Evolutionary conservation across 2,797 vertebrate genomes (phyloP).

Genomic region (Coccyzus lansbergi): DNA sequence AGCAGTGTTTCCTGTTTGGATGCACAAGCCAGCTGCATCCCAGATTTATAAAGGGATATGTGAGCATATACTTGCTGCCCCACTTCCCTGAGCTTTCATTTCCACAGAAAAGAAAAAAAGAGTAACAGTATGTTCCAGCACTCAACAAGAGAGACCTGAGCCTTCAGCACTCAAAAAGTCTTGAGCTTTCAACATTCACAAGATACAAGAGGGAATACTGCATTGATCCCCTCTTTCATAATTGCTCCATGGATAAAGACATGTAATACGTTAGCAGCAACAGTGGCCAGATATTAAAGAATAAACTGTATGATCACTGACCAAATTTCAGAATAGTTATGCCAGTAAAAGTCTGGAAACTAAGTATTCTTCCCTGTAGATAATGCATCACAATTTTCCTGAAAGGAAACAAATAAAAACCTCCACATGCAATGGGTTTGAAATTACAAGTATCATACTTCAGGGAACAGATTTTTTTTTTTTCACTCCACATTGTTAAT

Average conservation of each 20-base stretch:
- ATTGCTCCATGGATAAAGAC: background rate
- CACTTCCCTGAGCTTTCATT: background rate
- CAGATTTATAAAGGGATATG: background rate
- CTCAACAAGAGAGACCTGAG: background rate
- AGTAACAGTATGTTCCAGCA: background rate
- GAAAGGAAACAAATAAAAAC: background rate
- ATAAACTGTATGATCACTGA: background rate
- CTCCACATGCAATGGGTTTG: background rate
- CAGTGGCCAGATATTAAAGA: background rate
- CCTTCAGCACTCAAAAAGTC: background rate
- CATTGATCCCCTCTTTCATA: background rate
- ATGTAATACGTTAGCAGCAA: background rate
- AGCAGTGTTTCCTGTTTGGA: background rate
- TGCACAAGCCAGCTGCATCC: background rate
- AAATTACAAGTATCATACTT: background rate
- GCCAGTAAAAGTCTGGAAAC: background rate
- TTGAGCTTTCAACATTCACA: background rate
- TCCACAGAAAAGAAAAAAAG: background rate
- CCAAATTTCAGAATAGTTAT: background rate
- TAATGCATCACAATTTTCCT: background rate
- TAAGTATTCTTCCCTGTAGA: background rate
- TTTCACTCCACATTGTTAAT: background rate
- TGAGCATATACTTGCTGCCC: background rate
- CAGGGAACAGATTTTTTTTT: background rate
- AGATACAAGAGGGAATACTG: background rate